Evolutionary conservation across 2,888 invertebrate species (phyloP).

Genomic region (Metellina segmentata): DNA sequence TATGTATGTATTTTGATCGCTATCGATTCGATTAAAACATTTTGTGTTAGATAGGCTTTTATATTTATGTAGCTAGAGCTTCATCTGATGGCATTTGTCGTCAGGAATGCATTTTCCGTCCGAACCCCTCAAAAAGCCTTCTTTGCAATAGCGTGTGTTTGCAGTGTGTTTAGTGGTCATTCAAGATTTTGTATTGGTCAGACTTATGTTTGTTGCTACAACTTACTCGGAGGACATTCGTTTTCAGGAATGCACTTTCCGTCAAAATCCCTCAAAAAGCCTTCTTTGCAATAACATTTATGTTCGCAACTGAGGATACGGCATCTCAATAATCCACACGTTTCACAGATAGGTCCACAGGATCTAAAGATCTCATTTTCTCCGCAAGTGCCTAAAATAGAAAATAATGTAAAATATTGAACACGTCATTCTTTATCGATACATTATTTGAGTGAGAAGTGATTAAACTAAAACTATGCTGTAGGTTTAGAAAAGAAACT

Average conservation of each 20-base stretch:
- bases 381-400: constrained; percentile 32
- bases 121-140: constrained; percentile 31
- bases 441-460: too few relatives aligned
- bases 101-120: constrained; percentile 44
- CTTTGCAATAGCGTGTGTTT: constrained; percentile 64
- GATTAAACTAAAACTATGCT: too few relatives aligned
- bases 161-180: too few relatives aligned
- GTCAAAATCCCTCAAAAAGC: constrained; percentile 4
- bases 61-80: neutral
- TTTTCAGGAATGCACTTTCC: constrained; percentile 52
- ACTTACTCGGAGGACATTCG: constrained; percentile 65
- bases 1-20: too few relatives aligned
- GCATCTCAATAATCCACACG: constrained; percentile 16
- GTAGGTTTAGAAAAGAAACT: too few relatives aligned
- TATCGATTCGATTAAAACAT: too few relatives aligned
- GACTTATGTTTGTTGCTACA: neutral
- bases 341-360: constrained; percentile 55
- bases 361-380: constrained; percentile 65
- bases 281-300: constrained; percentile 66
- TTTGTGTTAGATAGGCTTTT: too few relatives aligned
- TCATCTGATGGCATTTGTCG: constrained; percentile 52
- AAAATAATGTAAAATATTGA: too few relatives aligned
- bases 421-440: too few relatives aligned
- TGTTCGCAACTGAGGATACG: constrained; percentile 23
- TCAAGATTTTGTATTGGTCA: too few relatives aligned